Base-by-base conservation (phyloP, 2,888 invertebrate genomes). In the Pharmacophagus antenor region DNA sequence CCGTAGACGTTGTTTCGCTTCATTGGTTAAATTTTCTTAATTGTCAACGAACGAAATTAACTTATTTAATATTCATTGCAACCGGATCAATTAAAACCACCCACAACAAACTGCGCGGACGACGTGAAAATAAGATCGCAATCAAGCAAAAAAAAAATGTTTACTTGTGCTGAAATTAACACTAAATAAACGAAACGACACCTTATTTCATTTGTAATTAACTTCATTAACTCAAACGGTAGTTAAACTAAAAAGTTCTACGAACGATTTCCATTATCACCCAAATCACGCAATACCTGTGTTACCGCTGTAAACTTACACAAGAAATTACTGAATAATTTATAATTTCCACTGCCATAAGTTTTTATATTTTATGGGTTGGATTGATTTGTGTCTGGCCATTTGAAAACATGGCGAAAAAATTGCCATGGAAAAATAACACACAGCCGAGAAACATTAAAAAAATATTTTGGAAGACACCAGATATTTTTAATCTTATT, bases 251-350 rank as follows among this genome's bases (percentile, higher is more conserved):
- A 74, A 76, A 74, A 74, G 71, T n/a, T 70, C 67, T 52, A 60
- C 63, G 57, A 62, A 61, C 62, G 62, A 54, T 62, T 62, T 62
- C 51, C 47, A 64, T 62, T 51, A 37, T 52, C 51, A 27, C 70
- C 79, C 74, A 77, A 83, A 84, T 80, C 85, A 85, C 84, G 85
- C 85, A 75, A 84, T 70, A 73, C 71, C 72, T 68, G 63, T 72
- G 78, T 71, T 81, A 76, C 77, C 80, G 79, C 63, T 67, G 64
- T 61, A 57, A 56, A 52, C 63, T 79, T 81, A 81, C 76, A 78
- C 78, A 82, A 85, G 82, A 85, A 77, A 75, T 77, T 66, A 73
- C 75, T 85, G 84, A 83, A 86, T 86, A 77, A 84, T 83, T 80
- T 76, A 82, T 80, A 72, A 71, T 74, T 71, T 77, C 71, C 74